Conservation (phyloP, 35 echinoderm and acorn worm genomes). For the Ophiothrix spiculata region DNA sequence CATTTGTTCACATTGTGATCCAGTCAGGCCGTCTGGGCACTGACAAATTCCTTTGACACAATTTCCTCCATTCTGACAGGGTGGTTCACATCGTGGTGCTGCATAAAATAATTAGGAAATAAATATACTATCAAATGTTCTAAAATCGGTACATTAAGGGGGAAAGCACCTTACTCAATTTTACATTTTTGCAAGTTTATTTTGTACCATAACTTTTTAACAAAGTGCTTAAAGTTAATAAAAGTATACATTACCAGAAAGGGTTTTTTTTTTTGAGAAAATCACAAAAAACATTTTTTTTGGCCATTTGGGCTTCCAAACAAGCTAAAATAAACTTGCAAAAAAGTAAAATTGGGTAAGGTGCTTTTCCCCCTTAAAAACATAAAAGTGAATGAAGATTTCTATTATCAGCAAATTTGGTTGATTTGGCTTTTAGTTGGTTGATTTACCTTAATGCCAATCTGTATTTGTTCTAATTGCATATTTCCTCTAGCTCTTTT, state of each 20-base stretch:
- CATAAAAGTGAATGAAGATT: too few relatives aligned
- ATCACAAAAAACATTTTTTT: not conserved
- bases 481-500: too few relatives aligned
- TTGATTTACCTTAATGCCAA: too few relatives aligned
- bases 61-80: conserved; percentile 50
- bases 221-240: not conserved
- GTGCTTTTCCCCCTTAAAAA: too few relatives aligned
- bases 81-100: conserved; percentile 55
- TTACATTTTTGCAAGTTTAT: not conserved
- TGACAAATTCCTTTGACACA: conserved; percentile 53
- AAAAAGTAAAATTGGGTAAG: too few relatives aligned
- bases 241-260: not conserved
- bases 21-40: conserved; percentile 43
- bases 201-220: not conserved
- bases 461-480: too few relatives aligned
- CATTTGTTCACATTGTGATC: conserved; percentile 39
- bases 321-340: too few relatives aligned
- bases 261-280: not conserved
- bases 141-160: not conserved
- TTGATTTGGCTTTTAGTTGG: too few relatives aligned
- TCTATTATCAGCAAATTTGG: too few relatives aligned
- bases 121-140: not conserved
- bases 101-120: not conserved
- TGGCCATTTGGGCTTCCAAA: too few relatives aligned
- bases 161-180: not conserved